Evolutionary conservation across 2,113 vertebrate genomes (phyloP).

Genomic region (Bucco capensis): DNA sequence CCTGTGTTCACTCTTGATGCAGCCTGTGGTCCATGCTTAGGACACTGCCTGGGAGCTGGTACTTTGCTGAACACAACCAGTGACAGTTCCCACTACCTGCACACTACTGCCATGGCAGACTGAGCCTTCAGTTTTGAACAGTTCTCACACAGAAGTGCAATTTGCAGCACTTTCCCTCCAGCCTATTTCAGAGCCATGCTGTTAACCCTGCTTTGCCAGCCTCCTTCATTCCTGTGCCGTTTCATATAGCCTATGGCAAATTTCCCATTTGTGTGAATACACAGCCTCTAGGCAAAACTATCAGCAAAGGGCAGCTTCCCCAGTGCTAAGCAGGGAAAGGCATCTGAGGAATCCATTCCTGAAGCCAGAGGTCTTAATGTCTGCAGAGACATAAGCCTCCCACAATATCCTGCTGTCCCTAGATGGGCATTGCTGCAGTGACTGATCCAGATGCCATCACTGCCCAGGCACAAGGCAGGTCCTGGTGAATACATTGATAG

Average conservation of each 20-base stretch:
- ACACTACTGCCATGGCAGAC: rapidly evolving
- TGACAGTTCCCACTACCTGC: rapidly evolving
- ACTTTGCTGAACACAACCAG: not conserved
- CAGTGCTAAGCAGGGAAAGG: not conserved
- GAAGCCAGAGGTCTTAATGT: not conserved
- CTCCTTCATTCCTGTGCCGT: not conserved
- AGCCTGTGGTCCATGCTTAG: not conserved
- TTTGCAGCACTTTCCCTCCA: not conserved
- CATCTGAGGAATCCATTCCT: not conserved
- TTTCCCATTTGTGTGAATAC: not conserved
- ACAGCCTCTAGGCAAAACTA: not conserved
- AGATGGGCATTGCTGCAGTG: not conserved
- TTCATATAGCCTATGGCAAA: not conserved
- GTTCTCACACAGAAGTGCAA: not conserved
- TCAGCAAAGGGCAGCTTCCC: not conserved
- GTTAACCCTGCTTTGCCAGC: not conserved
- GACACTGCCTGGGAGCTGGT: not conserved
- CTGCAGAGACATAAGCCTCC: not conserved
- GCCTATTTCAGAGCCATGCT: not conserved
- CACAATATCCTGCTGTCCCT: not conserved
- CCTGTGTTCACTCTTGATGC: not conserved
- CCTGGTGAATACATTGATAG: not conserved
- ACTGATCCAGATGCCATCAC: not conserved
- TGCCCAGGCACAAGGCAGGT: not conserved
- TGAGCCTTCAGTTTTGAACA: not conserved